Conservation (phyloP, 2,888 invertebrate species). For the Ashinkailepas kermadecensis region DNA sequence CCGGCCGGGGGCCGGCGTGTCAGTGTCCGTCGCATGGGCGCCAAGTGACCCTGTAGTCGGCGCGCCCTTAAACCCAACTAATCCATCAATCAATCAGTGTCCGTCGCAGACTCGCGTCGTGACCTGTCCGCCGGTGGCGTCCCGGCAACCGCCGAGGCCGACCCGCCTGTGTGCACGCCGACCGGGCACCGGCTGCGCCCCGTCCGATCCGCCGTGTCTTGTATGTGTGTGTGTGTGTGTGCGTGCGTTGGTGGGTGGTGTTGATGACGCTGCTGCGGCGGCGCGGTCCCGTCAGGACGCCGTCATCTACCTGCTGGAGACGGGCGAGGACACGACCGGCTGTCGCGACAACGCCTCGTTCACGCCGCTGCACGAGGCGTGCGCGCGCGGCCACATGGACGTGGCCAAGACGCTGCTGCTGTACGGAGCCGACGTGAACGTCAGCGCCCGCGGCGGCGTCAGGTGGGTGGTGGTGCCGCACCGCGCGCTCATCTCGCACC, state of each 20-base stretch:
- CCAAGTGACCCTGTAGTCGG: too few relatives aligned
- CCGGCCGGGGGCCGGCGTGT: too few relatives aligned
- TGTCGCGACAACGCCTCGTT: slow-evolving; percentile 46
- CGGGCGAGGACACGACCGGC: slow-evolving; percentile 56
- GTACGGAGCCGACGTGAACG: slow-evolving; percentile 85
- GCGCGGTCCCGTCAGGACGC: slow-evolving; percentile 58
- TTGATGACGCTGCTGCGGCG: not conserved
- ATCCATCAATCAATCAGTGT: too few relatives aligned
- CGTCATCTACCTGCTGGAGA: slow-evolving; percentile 80
- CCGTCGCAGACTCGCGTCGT: too few relatives aligned
- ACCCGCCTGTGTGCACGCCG: not conserved
- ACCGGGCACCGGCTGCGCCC: not conserved
- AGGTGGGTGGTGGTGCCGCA: slow-evolving; percentile 37
- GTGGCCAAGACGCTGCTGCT: slow-evolving; percentile 74
- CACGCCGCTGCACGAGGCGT: slow-evolving; percentile 87
- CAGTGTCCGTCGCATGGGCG: too few relatives aligned
- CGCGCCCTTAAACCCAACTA: too few relatives aligned
- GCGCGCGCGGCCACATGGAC: slow-evolving; percentile 75
- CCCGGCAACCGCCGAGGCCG: not conserved
- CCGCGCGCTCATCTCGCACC: too few relatives aligned
- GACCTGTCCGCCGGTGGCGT: too few relatives aligned
- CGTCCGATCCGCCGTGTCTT: not conserved
- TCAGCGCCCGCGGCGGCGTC: slow-evolving; percentile 81
- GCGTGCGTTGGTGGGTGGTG: not conserved
- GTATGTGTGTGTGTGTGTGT: too few relatives aligned